Evolutionary conservation across 2,797 vertebrate species (phyloP).

Genomic region (Rallus crepitans): DNA sequence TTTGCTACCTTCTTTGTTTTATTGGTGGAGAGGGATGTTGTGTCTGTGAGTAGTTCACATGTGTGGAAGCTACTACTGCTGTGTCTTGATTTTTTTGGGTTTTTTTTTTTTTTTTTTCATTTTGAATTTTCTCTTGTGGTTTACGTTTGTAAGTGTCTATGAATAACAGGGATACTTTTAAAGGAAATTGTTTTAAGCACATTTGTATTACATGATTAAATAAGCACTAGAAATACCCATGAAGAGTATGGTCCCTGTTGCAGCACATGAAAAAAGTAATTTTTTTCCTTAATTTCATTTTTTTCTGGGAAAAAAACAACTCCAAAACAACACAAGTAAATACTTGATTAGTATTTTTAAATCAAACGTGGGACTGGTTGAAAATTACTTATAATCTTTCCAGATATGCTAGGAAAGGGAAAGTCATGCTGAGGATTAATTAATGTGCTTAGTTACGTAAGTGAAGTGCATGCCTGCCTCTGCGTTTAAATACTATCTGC

Average conservation of each 20-base stretch:
- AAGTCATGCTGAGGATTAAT: not conserved
- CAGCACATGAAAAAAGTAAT: not conserved
- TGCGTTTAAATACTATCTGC: conserved; percentile 4
- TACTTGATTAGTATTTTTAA: not conserved
- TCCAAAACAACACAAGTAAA: not conserved
- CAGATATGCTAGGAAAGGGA: not conserved
- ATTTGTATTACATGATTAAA: not conserved
- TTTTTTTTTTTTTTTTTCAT: rapidly evolving
- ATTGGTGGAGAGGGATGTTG: not conserved
- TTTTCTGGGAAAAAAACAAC: too few relatives aligned
- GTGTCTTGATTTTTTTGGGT: not conserved
- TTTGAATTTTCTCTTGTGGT: not conserved
- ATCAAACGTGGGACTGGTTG: not conserved
- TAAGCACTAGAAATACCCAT: not conserved
- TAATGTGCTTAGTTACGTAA: not conserved
- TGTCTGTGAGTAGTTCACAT: not conserved
- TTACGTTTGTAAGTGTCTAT: not conserved
- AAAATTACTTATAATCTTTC: not conserved
- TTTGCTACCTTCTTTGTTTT: not conserved
- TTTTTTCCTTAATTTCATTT: not conserved
- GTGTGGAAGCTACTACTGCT: not conserved
- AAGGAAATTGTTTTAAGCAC: not conserved
- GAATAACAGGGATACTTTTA: not conserved
- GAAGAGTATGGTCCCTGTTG: not conserved
- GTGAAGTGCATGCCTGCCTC: not conserved